phyloP scores from a whole-genome alignment of 1,140 invertebrate genomes.

The Scaptomyza graminum region DNA sequence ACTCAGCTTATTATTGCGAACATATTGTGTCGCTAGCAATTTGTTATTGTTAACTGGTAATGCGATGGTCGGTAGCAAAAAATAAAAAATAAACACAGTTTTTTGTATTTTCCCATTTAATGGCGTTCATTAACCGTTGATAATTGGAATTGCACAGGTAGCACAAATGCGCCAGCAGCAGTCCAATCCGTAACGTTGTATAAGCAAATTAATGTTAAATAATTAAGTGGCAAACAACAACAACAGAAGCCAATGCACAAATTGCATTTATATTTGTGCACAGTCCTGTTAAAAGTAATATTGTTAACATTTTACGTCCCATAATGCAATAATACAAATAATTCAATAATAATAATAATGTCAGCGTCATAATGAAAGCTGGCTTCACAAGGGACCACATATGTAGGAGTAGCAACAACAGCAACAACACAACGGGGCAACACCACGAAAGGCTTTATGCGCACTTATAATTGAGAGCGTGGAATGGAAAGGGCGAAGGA shows the following conservation, averaged over 20 bases:
- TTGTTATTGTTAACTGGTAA: constrained; percentile 50
- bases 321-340: constrained; percentile 81
- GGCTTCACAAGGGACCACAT: constrained; percentile 4
- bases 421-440: constrained; percentile 1
- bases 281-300: constrained; percentile 30
- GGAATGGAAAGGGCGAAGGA: constrained; percentile 14
- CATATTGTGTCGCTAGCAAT: constrained; percentile 56
- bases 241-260: constrained; percentile 46
- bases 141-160: constrained; percentile 64
- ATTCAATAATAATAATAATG: constrained; percentile 73
- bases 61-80: constrained; percentile 53
- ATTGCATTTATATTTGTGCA: constrained; percentile 55
- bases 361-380: constrained; percentile 64
- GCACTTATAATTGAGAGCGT: constrained; percentile 71
- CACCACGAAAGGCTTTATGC: constrained; percentile 63
- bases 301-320: constrained; percentile 33
- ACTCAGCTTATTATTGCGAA: constrained; percentile 53
- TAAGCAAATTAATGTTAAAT: constrained; percentile 81
- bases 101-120: constrained; percentile 53
- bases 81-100: constrained; percentile 52
- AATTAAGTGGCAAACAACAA: constrained; percentile 48
- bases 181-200: constrained; percentile 41
- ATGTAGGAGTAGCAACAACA: constrained; percentile 10
- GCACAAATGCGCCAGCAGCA: constrained; percentile 13
- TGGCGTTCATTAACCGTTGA: constrained; percentile 71